Conservation (phyloP, 2,888 invertebrate genomes). For the Dryomyza anilis region DNA sequence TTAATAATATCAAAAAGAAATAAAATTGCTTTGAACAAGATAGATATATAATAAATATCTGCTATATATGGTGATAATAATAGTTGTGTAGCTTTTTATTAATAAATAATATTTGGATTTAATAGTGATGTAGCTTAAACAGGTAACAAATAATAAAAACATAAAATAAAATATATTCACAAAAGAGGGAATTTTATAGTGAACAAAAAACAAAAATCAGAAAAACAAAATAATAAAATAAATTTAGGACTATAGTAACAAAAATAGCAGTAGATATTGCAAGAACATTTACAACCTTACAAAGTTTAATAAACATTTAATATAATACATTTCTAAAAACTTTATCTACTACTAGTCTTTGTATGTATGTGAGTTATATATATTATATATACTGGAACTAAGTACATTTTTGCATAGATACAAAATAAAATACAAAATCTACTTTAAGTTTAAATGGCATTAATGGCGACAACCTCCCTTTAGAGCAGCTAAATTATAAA, state of each 20-base stretch:
- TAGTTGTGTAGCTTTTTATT: constrained; percentile 25
- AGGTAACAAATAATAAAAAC: no score
- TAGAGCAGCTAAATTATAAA: constrained; percentile 15
- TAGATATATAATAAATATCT: constrained; percentile 16
- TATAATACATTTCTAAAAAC: not conserved
- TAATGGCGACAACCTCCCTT: constrained; percentile 7
- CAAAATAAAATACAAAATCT: not conserved
- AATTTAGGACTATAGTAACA: constrained; percentile 4
- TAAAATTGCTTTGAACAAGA: constrained; percentile 4
- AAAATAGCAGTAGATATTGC: not conserved
- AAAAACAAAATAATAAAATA: no score
- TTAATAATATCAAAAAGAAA: not conserved
- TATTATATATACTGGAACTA: not conserved
- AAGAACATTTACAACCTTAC: not conserved
- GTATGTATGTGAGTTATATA: constrained; percentile 9
- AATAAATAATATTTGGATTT: not conserved
- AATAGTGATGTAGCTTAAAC: constrained; percentile 20
- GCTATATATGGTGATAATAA: constrained; percentile 26
- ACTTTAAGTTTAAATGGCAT: not conserved
- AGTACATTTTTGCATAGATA: not conserved
- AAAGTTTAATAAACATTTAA: constrained; percentile 1
- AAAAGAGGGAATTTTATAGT: not conserved
- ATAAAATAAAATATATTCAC: no score
- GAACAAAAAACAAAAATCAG: not conserved
- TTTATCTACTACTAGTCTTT: not conserved